These are phyloP conservation scores for Drosophila demipolita DNA, from an alignment of 2,888 invertebrate species.

Conservation along the genomic window DNA sequence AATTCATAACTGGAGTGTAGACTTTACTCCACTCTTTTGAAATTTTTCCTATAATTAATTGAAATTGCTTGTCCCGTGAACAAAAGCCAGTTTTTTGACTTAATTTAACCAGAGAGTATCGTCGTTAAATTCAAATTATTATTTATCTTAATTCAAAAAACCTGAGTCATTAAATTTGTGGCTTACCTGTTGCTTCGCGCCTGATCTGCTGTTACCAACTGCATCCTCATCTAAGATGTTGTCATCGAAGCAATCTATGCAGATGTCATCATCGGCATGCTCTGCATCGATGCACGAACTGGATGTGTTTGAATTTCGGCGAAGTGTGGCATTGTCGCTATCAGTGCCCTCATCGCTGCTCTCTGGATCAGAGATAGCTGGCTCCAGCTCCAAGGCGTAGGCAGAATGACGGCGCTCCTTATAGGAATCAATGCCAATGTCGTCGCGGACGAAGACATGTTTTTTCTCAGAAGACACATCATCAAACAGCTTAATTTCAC, in stretches of 20 bases:
- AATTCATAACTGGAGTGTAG: not conserved
- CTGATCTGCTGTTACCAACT: constrained; percentile 11
- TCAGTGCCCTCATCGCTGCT: constrained; percentile 77
- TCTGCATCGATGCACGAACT: constrained; percentile 60
- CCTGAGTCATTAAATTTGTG: not conserved
- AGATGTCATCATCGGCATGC: constrained; percentile 50
- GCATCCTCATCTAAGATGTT: constrained; percentile 35
- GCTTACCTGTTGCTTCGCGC: constrained; percentile 53
- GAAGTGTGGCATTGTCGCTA: constrained; percentile 70
- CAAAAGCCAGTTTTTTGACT: not conserved
- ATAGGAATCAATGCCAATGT: constrained; percentile 43
- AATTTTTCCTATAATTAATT: not conserved
- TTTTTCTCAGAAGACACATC: constrained; percentile 62
- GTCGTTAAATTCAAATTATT: not conserved
- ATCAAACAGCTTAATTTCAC: constrained; percentile 81
- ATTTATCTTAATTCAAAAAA: not conserved
- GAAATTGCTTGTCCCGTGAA: not conserved
- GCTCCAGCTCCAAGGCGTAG: constrained; percentile 80
- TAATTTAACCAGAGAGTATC: not conserved
- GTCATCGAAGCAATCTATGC: constrained; percentile 51
- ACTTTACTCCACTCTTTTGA: not conserved
- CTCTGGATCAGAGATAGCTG: constrained; percentile 69
- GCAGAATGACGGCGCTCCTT: constrained; percentile 60
- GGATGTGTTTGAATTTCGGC: constrained; percentile 71
- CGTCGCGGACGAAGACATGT: constrained; percentile 53